phyloP scores from a whole-genome alignment of 2,797 vertebrate genomes.

The Halcyon smyrnensis region DNA sequence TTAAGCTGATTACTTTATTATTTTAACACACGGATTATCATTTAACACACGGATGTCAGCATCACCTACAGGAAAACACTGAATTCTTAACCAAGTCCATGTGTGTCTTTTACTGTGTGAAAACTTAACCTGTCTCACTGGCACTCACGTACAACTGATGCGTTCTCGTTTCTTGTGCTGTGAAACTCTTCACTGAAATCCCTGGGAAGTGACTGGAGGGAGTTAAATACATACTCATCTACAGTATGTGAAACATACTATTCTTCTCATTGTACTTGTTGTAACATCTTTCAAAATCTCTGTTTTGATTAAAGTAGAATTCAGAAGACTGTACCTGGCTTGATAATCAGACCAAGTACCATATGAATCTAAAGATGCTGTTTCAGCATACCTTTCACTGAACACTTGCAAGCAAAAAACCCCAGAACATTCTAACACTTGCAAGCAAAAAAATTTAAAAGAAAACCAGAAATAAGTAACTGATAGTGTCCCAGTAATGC shows the following conservation, averaged over 20 bases:
- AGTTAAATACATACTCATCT: background rate
- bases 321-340: background rate
- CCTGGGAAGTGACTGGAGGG: background rate
- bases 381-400: background rate
- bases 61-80: background rate
- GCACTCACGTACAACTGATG: background rate
- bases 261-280: background rate
- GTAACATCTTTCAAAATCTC: background rate
- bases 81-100: background rate
- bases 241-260: rapidly evolving
- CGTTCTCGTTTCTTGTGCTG: background rate
- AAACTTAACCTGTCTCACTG: background rate
- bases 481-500: background rate
- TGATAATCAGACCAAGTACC: background rate
- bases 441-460: background rate
- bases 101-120: background rate
- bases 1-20: background rate
- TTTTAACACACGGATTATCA: background rate
- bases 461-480: background rate
- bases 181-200: background rate
- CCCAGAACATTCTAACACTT: background rate
- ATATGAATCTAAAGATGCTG: background rate
- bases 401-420: background rate
- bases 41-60: background rate
- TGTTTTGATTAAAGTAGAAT: background rate